phyloP scores from a whole-genome alignment of 2,113 vertebrate species.

The Tupaia chinensis region DNA sequence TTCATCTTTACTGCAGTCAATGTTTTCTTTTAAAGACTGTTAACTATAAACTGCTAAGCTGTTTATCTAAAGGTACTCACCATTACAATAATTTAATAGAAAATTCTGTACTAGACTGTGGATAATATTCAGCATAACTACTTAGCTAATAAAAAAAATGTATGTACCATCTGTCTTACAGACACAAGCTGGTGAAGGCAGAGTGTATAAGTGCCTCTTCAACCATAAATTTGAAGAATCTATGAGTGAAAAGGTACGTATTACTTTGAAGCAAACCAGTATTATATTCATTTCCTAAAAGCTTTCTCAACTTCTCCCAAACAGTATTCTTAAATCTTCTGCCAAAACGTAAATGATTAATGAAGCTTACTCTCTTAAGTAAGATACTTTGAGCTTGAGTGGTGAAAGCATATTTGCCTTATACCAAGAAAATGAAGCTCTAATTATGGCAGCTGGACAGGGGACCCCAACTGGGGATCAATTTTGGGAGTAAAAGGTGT shows the following conservation, averaged over 20 bases:
- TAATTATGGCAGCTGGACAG: not conserved
- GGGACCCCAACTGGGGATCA: not conserved
- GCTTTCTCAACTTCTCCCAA: not conserved
- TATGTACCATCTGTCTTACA: constrained; percentile 83
- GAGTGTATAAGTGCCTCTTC: constrained; percentile 99
- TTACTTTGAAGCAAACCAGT: constrained; percentile 60
- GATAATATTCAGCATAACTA: not conserved
- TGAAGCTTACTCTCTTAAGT: not conserved
- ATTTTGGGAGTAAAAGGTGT: not conserved
- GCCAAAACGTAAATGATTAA: constrained; percentile 18
- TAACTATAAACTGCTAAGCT: not conserved
- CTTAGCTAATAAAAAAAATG: not conserved
- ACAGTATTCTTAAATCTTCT: constrained; percentile 1
- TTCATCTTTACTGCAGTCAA: not conserved
- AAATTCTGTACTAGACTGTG: not conserved
- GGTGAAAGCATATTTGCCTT: constrained; percentile 34
- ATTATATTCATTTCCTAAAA: constrained; percentile 54
- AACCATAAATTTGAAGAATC: constrained; percentile 99
- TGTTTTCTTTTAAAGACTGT: not conserved
- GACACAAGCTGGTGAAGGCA: constrained; percentile 96
- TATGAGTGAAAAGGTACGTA: constrained; percentile 95
- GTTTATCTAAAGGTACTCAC: not conserved
- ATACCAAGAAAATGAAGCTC: not conserved
- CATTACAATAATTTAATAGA: constrained; percentile 16
- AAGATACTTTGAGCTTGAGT: not conserved